These are phyloP conservation scores for Coelopa pilipes DNA, from an alignment of 2,888 invertebrate genomes.

Conservation along the genomic window DNA sequence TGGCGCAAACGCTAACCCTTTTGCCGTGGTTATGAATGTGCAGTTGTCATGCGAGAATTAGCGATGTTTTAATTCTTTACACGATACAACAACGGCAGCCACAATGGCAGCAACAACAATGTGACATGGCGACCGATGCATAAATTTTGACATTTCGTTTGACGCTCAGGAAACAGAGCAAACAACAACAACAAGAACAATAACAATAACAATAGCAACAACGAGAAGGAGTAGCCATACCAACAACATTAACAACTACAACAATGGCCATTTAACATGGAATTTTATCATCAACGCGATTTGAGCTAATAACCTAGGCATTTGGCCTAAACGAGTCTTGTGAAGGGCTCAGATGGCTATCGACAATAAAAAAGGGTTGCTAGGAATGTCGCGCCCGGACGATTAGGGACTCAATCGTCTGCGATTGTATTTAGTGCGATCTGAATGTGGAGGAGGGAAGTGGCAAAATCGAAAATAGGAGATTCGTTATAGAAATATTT, in stretches of 20 bases:
- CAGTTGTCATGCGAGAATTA: constrained; percentile 65
- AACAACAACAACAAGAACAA: not conserved
- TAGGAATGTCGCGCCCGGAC: not conserved
- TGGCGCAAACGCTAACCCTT: constrained; percentile 4
- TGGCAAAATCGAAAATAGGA: not conserved
- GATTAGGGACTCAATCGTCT: too few relatives aligned
- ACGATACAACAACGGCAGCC: constrained; percentile 24
- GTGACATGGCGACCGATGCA: constrained; percentile 40
- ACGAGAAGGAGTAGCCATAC: not conserved
- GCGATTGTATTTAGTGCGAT: not conserved
- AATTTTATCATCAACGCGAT: constrained; percentile 39
- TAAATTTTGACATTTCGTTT: constrained; percentile 54
- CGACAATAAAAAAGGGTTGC: constrained; percentile 5
- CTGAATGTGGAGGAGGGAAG: not conserved
- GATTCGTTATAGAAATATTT: not conserved
- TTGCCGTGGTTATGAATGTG: constrained; percentile 60
- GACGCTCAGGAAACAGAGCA: constrained; percentile 56
- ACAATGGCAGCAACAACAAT: not conserved
- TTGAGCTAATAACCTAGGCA: constrained; percentile 24
- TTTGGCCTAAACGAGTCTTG: constrained; percentile 11
- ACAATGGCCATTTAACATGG: constrained; percentile 36
- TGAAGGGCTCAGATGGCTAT: constrained; percentile 4
- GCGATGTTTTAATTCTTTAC: constrained; percentile 51
- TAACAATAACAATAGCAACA: not conserved
- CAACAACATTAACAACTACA: constrained; percentile 14